Evolutionary conservation across 1,140 invertebrate genomes (phyloP), one percentile per base, ranked within the genome.

Genomic region (Drosophila saltans): DNA sequence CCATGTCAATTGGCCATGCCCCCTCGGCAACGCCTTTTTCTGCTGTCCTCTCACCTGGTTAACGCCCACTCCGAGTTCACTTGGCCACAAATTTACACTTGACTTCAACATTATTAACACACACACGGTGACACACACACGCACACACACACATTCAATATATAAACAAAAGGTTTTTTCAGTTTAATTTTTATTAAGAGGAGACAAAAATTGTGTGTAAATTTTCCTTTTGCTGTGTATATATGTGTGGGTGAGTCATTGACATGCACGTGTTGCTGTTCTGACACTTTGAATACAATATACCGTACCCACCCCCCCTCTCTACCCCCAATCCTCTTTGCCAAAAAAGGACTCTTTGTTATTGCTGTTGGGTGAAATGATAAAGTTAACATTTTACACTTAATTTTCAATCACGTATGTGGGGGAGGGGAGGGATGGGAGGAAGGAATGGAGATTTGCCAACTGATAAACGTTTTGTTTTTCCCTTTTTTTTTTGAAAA

Each of bases 41-140:
- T 36, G 33, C 33, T 36, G 33, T 36, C 33, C 33, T 36, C 68
- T 75, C 74, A 77, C 74, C 74, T 77, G 74, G 7, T 60, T 64
- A 55, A 10, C 63, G 28, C 33, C 58, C 71, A 62, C 52, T 24
- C 61, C 58, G 36, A 61, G 66, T 28, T 76, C 74, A 60, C n/a
- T 43, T 40, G 72, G 74, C 74, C 74, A 77, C 74, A 77, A 77
- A 57, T 77, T 77, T 77, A 77, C 74, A 77, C 74, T 77, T 77
- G 73, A 77, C 60, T 77, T 77, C 39, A 67, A 70, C 74, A 71
- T 77, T 76, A 76, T 76, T 77, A 76, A 70, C 74, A 67, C 66
- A n/a, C 59, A 76, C 33, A 9, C 57, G 10, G 30, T 4, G 33
- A 59, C 57, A 59, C 57, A 39, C 56, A 39, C 33, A 58, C 57